phyloP scores from a whole-genome alignment of 2,888 invertebrate genomes.

The Agriopis marginaria region DNA sequence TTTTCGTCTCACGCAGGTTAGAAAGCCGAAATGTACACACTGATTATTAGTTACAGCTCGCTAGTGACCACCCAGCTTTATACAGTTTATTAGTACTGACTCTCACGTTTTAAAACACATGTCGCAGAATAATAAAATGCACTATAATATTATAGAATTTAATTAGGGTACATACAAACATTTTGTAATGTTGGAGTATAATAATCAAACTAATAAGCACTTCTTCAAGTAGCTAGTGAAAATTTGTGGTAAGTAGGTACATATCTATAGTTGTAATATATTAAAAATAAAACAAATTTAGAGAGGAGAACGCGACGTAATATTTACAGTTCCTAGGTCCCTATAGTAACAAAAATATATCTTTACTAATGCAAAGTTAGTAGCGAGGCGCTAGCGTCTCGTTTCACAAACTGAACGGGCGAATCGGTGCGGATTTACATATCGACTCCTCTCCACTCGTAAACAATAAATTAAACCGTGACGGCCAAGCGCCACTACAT shows the following conservation, averaged over 20 bases:
- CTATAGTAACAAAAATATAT: conserved; percentile 52
- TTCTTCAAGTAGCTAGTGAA: conserved; percentile 79
- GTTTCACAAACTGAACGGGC: conserved; percentile 32
- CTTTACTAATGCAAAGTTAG: conserved; percentile 44
- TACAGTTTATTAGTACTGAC: no score
- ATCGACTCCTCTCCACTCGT: conserved; percentile 41
- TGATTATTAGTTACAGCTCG: no score
- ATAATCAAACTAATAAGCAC: conserved; percentile 85
- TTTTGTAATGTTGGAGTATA: conserved; percentile 84
- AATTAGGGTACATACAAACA: conserved; percentile 86
- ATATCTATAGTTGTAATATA: conserved; percentile 56
- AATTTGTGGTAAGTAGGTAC: conserved; percentile 71
- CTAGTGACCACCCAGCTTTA: no score
- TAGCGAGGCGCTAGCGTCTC: conserved; percentile 31
- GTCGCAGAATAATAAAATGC: conserved; percentile 61
- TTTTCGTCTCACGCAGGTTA: no score
- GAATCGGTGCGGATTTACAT: conserved; percentile 40
- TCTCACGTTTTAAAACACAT: not conserved
- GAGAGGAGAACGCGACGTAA: conserved; percentile 67
- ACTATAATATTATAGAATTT: conserved; percentile 83
- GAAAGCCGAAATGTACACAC: no score
- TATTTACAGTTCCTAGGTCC: conserved; percentile 46
- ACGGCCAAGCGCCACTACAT: conserved; percentile 30
- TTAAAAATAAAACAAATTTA: conserved; percentile 64
- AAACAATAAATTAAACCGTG: conserved; percentile 46